Evolutionary conservation across 2,113 vertebrate species (phyloP).

Genomic region (Pycnonotus jocosus): DNA sequence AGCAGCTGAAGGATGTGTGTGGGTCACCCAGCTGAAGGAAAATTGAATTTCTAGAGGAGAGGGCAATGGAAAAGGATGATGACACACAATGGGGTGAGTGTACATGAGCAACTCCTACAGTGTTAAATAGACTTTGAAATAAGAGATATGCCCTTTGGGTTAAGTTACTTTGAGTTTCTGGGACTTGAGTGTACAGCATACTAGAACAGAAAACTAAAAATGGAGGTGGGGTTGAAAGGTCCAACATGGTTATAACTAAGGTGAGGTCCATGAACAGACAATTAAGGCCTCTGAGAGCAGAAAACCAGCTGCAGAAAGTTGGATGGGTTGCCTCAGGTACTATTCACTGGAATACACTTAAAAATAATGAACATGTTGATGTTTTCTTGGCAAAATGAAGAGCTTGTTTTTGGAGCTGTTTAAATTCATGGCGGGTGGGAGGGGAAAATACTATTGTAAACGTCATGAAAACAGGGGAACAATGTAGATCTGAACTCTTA

Average conservation of each 20-base stretch:
- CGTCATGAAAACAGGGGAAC: neutral
- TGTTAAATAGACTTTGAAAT: neutral
- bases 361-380: neutral
- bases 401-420: neutral
- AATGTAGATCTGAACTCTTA: constrained; percentile 16
- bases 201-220: neutral
- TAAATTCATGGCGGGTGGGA: neutral
- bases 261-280: neutral
- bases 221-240: neutral
- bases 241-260: neutral
- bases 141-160: neutral
- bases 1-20: neutral
- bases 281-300: neutral
- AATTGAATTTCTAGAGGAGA: neutral
- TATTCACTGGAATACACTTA: neutral
- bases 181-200: neutral
- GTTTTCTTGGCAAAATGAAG: neutral
- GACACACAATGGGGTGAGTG: fast-evolving
- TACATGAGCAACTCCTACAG: neutral
- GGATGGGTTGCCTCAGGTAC: neutral
- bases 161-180: neutral
- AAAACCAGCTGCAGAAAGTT: neutral
- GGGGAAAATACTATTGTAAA: neutral
- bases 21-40: neutral
- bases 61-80: neutral